Conservation (phyloP, 2,797 vertebrate genomes). For the Pangasius macronema region DNA sequence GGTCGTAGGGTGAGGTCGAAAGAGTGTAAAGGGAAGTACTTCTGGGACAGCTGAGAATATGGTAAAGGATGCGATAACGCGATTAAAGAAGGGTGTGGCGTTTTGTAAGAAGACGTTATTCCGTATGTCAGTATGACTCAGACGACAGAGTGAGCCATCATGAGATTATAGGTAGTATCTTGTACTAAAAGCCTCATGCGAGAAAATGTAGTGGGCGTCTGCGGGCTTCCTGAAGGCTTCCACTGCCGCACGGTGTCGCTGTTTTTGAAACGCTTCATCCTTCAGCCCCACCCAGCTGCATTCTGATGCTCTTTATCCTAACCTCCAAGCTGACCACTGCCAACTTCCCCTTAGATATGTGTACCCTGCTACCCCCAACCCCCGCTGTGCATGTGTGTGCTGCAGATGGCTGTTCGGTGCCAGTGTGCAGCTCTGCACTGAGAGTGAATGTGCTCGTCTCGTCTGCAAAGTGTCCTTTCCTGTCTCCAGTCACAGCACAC, state of each 20-base stretch:
- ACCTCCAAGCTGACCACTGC: constrained; percentile 47
- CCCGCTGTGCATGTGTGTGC: constrained; percentile 40
- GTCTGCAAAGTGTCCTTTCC: constrained; percentile 34
- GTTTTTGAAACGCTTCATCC: neutral
- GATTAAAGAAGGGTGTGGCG: neutral
- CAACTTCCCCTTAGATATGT: constrained; percentile 35
- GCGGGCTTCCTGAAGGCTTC: neutral
- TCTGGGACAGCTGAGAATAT: neutral
- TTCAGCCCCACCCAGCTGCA: constrained; percentile 41
- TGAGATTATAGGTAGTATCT: neutral
- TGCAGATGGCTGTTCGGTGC: constrained; percentile 36
- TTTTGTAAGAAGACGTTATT: neutral
- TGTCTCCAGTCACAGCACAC: constrained; percentile 40
- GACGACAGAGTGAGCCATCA: neutral
- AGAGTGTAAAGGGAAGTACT: neutral
- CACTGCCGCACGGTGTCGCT: neutral
- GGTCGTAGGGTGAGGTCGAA: neutral
- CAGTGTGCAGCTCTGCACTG: constrained; percentile 13
- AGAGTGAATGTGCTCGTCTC: constrained; percentile 18
- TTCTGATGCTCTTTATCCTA: constrained; percentile 29
- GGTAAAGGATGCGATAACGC: neutral
- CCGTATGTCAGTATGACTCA: neutral
- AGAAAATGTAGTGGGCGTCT: neutral
- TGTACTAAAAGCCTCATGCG: neutral
- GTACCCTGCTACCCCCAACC: constrained; percentile 49